phyloP scores from a whole-genome alignment of 2,113 vertebrate genomes.

The Leptobrachium ailaonicum region DNA sequence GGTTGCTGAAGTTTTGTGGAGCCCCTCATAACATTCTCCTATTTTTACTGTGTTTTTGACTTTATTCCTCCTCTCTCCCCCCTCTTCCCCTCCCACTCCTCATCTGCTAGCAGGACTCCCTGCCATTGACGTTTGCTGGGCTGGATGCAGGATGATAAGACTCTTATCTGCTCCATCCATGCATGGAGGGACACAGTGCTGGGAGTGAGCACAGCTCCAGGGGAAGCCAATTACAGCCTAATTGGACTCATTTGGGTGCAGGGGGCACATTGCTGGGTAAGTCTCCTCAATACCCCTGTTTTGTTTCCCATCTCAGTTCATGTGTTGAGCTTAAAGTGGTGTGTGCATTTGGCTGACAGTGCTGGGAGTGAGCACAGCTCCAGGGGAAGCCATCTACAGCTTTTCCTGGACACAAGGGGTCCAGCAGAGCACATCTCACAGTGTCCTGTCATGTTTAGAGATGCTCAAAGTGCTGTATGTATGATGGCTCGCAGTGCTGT shows the following conservation, averaged over 20 bases:
- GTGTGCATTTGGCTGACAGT: constrained; percentile 5
- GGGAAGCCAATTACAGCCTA: background rate
- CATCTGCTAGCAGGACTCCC: constrained; percentile 9
- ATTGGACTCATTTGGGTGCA: background rate
- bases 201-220: background rate
- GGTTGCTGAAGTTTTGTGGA: background rate
- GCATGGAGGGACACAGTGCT: constrained; percentile 5
- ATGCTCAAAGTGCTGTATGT: too few relatives aligned
- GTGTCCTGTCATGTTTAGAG: too few relatives aligned
- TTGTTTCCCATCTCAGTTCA: too few relatives aligned
- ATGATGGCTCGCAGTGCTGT: too few relatives aligned
- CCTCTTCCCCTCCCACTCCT: background rate
- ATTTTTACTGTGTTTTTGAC: background rate
- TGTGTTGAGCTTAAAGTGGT: too few relatives aligned
- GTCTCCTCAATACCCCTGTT: background rate
- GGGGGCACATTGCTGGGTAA: constrained; percentile 1
- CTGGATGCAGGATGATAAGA: constrained; percentile 35
- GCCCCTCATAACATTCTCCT: background rate
- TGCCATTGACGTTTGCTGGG: constrained; percentile 7
- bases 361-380: background rate
- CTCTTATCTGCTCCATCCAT: constrained; percentile 29
- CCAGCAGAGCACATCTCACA: background rate
- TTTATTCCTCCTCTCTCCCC: background rate
- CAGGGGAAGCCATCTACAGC: background rate
- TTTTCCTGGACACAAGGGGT: background rate